Evolutionary conservation across 2,888 invertebrate genomes (phyloP), one percentile per base, ranked within the genome.

Genomic region (Atrina japonica): DNA sequence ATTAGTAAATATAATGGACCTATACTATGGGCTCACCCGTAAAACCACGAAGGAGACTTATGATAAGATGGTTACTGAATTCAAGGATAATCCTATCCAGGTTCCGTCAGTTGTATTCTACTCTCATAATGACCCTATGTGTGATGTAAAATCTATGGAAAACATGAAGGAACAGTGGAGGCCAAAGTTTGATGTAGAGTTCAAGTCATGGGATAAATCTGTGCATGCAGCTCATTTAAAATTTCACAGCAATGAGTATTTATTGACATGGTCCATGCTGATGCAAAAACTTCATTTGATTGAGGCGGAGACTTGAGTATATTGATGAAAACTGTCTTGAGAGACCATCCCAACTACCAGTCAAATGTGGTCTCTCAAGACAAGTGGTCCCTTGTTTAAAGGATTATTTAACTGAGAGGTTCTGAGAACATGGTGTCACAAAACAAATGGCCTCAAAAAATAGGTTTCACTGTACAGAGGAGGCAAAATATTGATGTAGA

Each of bases 111-210:
- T 79, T 16, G 55, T 80, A 7, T 77, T 79, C 43, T 81, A 76
- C 45, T 65, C 75, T 7, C 45, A 71, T 16, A 70, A 81, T 53
- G 84, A 84, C 52, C 81, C 81, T 0, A 80, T 84, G 82, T 78
- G 78, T 43, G 68, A 81, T 40, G 35, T 61, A 1, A 56, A 49
- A 2, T 52, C 70, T 5, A 72, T 84, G 63, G 59, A 74, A 23
- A 53, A 66, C 0, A 70, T 82, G 74, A 35, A 81, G n/a, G 21
- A 30, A 0, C 53, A 52, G 2, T 82, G 81, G 81, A 40, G 55
- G 25, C 55, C 23, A 6, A 53, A 75, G 3, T 71, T 76, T 45
- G 69, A 76, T 11, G 67, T 78, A 3, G 45, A 27, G 1, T 52
- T 47, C 9, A 70, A 72, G 23, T 68, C 65, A 2, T 82, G 82